A percentile compares a stretch with the other conserved stretches of the same genome.
Evolutionary conservation across 2,113 vertebrate genomes (phyloP).

Genomic region (Columbina picui): DNA sequence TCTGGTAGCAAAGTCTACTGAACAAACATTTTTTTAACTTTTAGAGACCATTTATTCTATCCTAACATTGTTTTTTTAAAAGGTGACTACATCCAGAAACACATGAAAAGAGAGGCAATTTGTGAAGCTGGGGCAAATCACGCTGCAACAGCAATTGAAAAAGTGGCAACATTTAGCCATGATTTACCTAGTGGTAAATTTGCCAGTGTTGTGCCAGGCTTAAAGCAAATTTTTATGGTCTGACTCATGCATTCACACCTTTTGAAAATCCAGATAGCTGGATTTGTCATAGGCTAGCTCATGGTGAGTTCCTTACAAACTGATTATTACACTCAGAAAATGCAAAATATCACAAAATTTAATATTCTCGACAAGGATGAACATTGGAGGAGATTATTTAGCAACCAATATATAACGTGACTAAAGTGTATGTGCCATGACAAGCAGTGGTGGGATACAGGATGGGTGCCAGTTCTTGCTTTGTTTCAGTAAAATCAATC

Average conservation of each 20-base stretch:
- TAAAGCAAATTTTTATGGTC: neutral
- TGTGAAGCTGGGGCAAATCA: neutral
- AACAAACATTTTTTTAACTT: neutral
- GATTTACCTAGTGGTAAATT: neutral
- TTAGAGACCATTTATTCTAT: neutral
- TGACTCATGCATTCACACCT: neutral
- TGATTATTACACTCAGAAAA: neutral
- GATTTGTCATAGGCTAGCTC: neutral
- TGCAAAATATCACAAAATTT: neutral
- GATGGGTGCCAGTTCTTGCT: neutral
- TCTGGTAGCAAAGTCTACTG: neutral
- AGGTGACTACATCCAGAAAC: neutral
- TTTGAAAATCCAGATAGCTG: neutral
- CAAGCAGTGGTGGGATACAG: neutral
- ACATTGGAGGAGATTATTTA: neutral
- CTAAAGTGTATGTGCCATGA: neutral
- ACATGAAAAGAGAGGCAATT: neutral
- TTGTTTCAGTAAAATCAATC: neutral
- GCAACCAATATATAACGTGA: accelerated
- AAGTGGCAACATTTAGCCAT: neutral
- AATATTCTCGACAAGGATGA: neutral
- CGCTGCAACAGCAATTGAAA: neutral
- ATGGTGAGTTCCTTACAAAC: neutral
- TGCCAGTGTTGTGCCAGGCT: neutral
- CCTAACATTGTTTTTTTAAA: neutral